Conservation (phyloP, 2,113 vertebrate genomes). For the Sander lucioperca region DNA sequence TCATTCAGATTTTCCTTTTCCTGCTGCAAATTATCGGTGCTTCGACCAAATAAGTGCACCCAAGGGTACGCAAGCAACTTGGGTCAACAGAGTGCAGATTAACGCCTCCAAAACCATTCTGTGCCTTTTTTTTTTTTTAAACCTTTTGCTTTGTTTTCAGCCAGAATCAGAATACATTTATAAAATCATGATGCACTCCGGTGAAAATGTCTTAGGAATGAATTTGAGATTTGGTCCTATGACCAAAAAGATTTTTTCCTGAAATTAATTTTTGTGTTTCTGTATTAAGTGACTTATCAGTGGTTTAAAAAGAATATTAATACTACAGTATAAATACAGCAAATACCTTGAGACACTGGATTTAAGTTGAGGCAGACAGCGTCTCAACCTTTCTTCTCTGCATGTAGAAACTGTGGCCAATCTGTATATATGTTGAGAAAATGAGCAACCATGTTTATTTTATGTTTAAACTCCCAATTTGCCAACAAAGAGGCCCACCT, state of each 20-base stretch:
- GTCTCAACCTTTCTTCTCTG: constrained; percentile 21
- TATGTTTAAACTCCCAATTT: not conserved
- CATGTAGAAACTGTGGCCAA: constrained; percentile 5
- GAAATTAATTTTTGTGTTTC: constrained; percentile 32
- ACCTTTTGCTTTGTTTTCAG: constrained; percentile 13
- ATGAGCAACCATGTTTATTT: not conserved
- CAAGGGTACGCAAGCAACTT: not conserved
- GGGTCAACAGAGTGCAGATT: not conserved
- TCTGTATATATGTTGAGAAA: not conserved
- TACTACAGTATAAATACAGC: not conserved
- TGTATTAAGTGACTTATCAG: constrained; percentile 17
- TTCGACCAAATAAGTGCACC: constrained; percentile 62
- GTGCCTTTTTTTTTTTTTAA: not conserved
- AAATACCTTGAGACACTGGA: constrained; percentile 25
- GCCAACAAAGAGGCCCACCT: not conserved
- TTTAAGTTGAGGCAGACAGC: not conserved
- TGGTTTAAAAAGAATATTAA: not conserved
- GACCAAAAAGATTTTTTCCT: constrained; percentile 40
- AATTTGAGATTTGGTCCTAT: constrained; percentile 29
- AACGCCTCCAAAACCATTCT: not conserved
- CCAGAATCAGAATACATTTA: constrained; percentile 28
- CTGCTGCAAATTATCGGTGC: constrained; percentile 91
- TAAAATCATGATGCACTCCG: constrained; percentile 14
- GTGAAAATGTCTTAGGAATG: constrained; percentile 42
- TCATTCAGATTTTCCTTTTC: constrained; percentile 95